A percentile compares a stretch with the other conserved stretches of the same genome.
Conservation (phyloP, 2,888 invertebrate species). For the Drosophila pullipes region DNA sequence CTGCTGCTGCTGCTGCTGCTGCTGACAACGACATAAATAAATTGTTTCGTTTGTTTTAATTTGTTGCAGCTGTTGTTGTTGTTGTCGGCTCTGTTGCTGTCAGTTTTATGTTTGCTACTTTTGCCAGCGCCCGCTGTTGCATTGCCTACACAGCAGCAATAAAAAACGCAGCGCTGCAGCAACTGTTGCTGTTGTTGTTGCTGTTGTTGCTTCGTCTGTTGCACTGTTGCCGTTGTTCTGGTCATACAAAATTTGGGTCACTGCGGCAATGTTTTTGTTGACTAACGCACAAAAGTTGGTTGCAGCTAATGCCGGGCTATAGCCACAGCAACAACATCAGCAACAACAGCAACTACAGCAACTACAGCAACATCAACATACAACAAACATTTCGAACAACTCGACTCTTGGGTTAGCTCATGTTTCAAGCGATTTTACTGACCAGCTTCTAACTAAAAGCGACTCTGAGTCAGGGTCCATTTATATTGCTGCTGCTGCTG, state of each 20-base stretch:
- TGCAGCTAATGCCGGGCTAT: slow-evolving; percentile 35
- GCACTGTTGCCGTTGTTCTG: slow-evolving; percentile 57
- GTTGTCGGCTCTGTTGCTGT: slow-evolving; percentile 51
- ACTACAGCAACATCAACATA: neutral
- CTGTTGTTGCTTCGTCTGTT: slow-evolving; percentile 30
- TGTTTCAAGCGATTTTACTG: slow-evolving; percentile 38
- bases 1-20: slow-evolving; percentile 32
- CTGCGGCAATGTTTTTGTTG: slow-evolving; percentile 78
- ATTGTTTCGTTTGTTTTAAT: slow-evolving; percentile 59
- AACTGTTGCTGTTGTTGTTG: slow-evolving; percentile 29
- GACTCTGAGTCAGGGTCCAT: slow-evolving; percentile 10
- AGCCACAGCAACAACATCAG: slow-evolving; percentile 16
- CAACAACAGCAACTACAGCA: neutral
- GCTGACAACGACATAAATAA: slow-evolving; percentile 62
- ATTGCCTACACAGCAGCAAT: slow-evolving; percentile 52
- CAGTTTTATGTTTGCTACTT: slow-evolving; percentile 62
- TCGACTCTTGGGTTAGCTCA: slow-evolving; percentile 5
- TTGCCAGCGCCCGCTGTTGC: slow-evolving; percentile 40
- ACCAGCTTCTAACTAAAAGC: slow-evolving; percentile 24
- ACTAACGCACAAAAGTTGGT: slow-evolving; percentile 57
- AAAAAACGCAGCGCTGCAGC: slow-evolving; percentile 65
- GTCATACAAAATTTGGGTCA: slow-evolving; percentile 71
- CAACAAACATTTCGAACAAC: slow-evolving; percentile 13
- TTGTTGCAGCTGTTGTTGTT: slow-evolving; percentile 41
- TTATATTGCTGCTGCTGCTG: neutral